Base-by-base conservation (phyloP, 2,888 invertebrate species). In the Molanna angustata region DNA sequence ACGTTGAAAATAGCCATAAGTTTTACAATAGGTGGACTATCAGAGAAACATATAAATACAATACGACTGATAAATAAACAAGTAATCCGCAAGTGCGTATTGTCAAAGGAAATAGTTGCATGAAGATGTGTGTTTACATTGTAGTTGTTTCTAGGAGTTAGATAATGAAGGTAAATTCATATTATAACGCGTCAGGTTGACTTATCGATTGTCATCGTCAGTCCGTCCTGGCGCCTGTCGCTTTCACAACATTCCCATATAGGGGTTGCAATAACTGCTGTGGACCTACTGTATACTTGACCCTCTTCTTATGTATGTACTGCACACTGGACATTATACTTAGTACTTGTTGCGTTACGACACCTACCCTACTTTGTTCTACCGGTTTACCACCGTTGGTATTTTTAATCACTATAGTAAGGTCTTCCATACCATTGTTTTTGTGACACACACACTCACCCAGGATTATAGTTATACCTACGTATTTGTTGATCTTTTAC, bases 361-460 rank as follows among this genome's bases (percentile, higher is more conserved):
- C 49, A 54, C 54, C 54, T 54, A 54, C 49, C 54, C 54, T 54
- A 54, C 54, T 46, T 54, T 46, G 42, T 50, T 41, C 45, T 54
- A 54, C 54, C 54, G 49, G 49, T 49, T 49, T 49, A 33, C 45
- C 45, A 49, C 43, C 17, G 42, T 37, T 48, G 43, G 48, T 19
- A 48, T 48, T 42, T 43, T 53, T 48, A 48, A 48, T 53, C 48
- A 21, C 52, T 43, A 19, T n/a, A 37, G 48, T 53, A 48, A 43
- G 52, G 48, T 42, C 48, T 53, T 48, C 18, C 9, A 13, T 18
- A 7, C 17, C 40, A 16, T 40, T 31, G 27, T 31, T 43, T 11
- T 16, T 37, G 18, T 27, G 16, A 37, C 17, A 3, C 4, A 4
- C 17, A 4, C 17, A 11, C 14, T n/a, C n/a, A n/a, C n/a, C n/a